These are phyloP conservation scores for Aphelinus atriplicis DNA, from an alignment of 1,140 invertebrate species.

Conservation along the genomic window DNA sequence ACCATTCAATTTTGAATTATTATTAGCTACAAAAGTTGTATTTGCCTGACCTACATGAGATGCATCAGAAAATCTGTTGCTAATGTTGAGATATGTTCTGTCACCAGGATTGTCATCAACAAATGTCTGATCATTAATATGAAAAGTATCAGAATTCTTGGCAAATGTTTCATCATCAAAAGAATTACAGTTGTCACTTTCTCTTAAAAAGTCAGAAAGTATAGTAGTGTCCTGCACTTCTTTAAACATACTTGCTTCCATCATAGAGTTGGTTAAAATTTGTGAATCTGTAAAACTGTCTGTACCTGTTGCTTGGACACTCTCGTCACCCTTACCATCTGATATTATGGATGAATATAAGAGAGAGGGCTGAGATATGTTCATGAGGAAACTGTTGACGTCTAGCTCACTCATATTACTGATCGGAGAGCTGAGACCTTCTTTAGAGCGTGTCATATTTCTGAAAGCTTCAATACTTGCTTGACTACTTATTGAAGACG, in stretches of 20 bases:
- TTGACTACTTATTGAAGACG: conserved; percentile 45
- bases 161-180: conserved; percentile 23
- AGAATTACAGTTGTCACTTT: conserved; percentile 10
- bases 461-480: conserved; percentile 60
- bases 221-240: conserved; percentile 44
- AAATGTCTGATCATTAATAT: conserved; percentile 1
- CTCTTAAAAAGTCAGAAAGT: conserved; percentile 34
- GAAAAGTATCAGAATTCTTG: not conserved
- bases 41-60: not conserved
- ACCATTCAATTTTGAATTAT: conserved; percentile 17
- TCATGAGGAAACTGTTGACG: conserved; percentile 55
- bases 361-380: conserved; percentile 58
- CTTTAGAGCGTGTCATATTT: conserved; percentile 54
- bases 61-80: not conserved
- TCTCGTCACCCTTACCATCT: conserved; percentile 41
- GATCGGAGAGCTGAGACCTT: conserved; percentile 56
- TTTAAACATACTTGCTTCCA: conserved; percentile 58
- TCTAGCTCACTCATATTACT: conserved; percentile 54
- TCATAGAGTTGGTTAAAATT: conserved; percentile 59
- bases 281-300: conserved; percentile 50
- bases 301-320: conserved; percentile 21
- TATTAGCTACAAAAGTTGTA: conserved; percentile 22
- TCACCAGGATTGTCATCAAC: conserved; percentile 22
- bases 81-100: conserved; percentile 13
- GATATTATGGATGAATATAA: conserved; percentile 53